These are phyloP conservation scores for Oscheius sp. DNA, from an alignment of 2,888 invertebrate genomes.

Conservation along the genomic window DNA sequence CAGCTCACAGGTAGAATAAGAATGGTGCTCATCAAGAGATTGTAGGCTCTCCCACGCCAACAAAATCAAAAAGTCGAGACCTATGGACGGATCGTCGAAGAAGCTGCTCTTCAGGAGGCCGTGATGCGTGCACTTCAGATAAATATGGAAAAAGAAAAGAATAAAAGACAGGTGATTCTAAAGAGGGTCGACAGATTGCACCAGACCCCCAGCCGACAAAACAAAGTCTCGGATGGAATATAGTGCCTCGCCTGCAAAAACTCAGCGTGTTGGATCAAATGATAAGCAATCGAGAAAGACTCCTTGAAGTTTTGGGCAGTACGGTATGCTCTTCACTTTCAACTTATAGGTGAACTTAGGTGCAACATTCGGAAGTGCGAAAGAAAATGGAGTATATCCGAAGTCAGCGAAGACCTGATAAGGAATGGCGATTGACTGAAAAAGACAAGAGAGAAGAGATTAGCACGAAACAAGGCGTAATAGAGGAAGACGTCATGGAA, in stretches of 20 bases:
- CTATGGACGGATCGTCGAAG: not conserved
- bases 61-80: conserved; percentile 4
- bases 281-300: conserved; percentile 19
- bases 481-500: not conserved
- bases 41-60: not conserved
- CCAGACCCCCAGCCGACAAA: conserved; percentile 12
- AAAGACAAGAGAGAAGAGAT: not conserved
- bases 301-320: conserved; percentile 10
- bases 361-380: conserved; percentile 8
- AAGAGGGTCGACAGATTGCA: not conserved
- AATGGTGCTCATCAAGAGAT: not conserved
- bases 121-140: not conserved
- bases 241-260: conserved; percentile 17
- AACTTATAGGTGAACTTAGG: not conserved
- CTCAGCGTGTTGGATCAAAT: conserved; percentile 20
- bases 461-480: too few species aligned
- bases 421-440: not conserved
- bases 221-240: not conserved
- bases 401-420: conserved; percentile 3
- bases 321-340: not conserved
- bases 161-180: not conserved
- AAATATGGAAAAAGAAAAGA: not conserved
- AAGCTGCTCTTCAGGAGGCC: not conserved
- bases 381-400: conserved; percentile 25
- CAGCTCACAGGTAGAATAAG: conserved; percentile 8